Conservation (phyloP, 1,140 invertebrate genomes). For the Lepidurus apus region DNA sequence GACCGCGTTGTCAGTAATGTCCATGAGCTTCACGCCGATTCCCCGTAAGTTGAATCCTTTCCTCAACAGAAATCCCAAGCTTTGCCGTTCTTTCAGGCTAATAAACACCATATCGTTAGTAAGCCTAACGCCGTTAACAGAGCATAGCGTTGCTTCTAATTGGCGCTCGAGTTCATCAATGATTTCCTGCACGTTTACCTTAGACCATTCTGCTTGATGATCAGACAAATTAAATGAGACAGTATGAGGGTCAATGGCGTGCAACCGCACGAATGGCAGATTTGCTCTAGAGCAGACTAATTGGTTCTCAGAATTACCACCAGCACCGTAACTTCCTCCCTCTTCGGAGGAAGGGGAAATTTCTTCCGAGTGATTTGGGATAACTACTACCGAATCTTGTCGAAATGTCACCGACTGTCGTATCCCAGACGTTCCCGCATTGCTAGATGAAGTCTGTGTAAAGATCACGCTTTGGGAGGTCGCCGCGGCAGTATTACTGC, state of each 20-base stretch:
- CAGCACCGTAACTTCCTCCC: background rate
- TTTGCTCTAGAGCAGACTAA: background rate
- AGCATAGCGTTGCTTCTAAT: constrained; percentile 41
- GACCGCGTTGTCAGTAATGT: constrained; percentile 42
- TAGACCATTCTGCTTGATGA: constrained; percentile 35
- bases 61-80: constrained; percentile 39
- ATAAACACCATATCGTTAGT: constrained; percentile 41
- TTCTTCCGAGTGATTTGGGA: constrained; percentile 26
- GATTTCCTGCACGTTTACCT: constrained; percentile 43
- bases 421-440: constrained; percentile 25
- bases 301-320: background rate
- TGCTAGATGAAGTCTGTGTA: constrained; percentile 28
- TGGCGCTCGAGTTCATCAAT: constrained; percentile 45
- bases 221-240: constrained; percentile 41
- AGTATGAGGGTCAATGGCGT: constrained; percentile 42
- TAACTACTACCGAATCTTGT: constrained; percentile 33
- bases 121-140: constrained; percentile 43
- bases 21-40: constrained; percentile 41
- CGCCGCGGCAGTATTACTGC: constrained; percentile 19
- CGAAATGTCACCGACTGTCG: constrained; percentile 36
- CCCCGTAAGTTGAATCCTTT: constrained; percentile 41
- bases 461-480: constrained; percentile 32
- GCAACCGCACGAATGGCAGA: constrained; percentile 39
- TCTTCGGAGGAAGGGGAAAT: background rate
- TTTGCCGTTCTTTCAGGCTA: constrained; percentile 41